Evolutionary conservation across 1,140 invertebrate species (phyloP).

Genomic region (Lycorma delicatula): DNA sequence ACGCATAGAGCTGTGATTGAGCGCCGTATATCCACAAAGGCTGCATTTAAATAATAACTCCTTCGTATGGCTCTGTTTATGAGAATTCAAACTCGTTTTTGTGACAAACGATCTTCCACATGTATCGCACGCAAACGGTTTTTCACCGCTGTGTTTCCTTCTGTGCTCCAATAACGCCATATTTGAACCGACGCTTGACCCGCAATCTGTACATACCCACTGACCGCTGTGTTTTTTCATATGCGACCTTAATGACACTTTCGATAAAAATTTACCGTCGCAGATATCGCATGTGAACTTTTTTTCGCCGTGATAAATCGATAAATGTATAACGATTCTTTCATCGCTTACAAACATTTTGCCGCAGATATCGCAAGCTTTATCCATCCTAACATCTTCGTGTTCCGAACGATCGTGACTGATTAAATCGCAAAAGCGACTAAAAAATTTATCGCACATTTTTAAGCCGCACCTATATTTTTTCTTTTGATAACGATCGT

Average conservation of each 20-base stretch:
- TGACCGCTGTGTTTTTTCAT: slow-evolving; percentile 52
- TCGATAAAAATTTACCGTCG: slow-evolving; percentile 39
- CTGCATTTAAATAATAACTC: slow-evolving; percentile 80
- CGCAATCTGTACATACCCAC: slow-evolving; percentile 55
- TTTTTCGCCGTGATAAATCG: slow-evolving; percentile 42
- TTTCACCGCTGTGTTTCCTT: slow-evolving; percentile 36
- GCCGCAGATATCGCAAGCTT: slow-evolving; percentile 65
- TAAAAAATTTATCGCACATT: neutral
- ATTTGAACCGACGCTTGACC: slow-evolving; percentile 63
- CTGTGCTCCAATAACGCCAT: slow-evolving; percentile 87
- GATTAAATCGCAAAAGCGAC: neutral
- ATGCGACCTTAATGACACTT: slow-evolving; percentile 40
- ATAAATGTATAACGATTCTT: slow-evolving; percentile 64
- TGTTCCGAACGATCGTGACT: neutral
- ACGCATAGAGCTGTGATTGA: slow-evolving; percentile 22
- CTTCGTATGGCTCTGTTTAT: slow-evolving; percentile 19
- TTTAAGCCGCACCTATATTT: neutral
- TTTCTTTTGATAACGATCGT: neutral
- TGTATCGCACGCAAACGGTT: slow-evolving; percentile 18
- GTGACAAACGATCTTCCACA: slow-evolving; percentile 43
- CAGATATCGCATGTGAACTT: slow-evolving; percentile 40
- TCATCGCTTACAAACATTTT: slow-evolving; percentile 71
- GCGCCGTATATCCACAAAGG: slow-evolving; percentile 57
- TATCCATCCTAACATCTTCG: neutral
- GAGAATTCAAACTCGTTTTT: slow-evolving; percentile 21